These are phyloP conservation scores for Ctena decussata DNA, from an alignment of 2,888 invertebrate genomes.

Conservation along the genomic window DNA sequence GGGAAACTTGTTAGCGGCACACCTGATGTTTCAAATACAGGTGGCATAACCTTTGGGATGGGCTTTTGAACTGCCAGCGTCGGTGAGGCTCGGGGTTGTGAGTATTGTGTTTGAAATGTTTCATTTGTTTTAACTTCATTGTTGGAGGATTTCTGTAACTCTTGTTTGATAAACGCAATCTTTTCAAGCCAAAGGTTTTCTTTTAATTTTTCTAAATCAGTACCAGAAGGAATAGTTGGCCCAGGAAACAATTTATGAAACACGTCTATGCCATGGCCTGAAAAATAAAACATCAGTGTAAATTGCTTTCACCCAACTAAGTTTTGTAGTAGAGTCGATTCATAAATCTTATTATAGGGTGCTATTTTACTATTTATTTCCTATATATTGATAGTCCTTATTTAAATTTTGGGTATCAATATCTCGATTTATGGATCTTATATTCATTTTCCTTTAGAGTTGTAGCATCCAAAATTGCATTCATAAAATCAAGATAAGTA, in stretches of 20 bases:
- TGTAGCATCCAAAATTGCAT: too few species aligned
- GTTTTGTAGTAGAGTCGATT: too few species aligned
- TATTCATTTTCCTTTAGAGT: too few species aligned
- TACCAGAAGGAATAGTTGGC: neutral
- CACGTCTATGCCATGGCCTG: neutral
- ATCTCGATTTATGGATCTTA: too few species aligned
- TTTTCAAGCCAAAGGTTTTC: neutral
- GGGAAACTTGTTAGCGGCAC: neutral
- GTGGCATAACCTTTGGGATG: neutral
- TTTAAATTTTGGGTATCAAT: too few species aligned
- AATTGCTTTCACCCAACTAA: too few species aligned
- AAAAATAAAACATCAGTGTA: too few species aligned
- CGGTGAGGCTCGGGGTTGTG: neutral
- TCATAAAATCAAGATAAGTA: too few species aligned
- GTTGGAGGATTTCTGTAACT: neutral
- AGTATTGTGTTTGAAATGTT: neutral
- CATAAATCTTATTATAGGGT: too few species aligned
- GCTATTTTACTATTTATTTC: too few species aligned
- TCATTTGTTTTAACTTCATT: neutral
- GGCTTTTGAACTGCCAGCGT: neutral
- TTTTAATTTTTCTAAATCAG: neutral
- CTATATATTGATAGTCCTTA: too few species aligned
- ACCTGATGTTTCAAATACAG: neutral
- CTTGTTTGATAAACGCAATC: neutral
- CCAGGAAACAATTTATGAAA: neutral